Percentiles rank a stretch among this genome's conserved stretches.
phyloP scores from a whole-genome alignment of 2,797 vertebrate genomes.

The Falco rusticolus region DNA sequence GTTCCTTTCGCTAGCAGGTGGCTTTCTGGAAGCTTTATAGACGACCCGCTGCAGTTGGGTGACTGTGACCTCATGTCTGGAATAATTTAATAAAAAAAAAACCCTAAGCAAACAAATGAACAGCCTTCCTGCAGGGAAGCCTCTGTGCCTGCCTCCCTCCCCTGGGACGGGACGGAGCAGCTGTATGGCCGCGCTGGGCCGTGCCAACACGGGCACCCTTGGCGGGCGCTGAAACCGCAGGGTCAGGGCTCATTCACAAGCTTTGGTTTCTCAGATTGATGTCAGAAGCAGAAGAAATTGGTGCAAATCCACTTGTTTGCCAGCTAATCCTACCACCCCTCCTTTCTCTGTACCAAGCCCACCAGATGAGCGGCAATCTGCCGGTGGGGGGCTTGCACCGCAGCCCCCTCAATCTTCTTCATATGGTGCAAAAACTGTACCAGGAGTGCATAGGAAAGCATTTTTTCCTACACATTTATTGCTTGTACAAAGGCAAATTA shows the following conservation, averaged over 20 bases:
- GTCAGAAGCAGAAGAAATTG: background rate
- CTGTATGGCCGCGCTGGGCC: rapidly evolving
- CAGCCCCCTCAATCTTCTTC: background rate
- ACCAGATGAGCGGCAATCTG: background rate
- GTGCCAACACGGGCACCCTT: background rate
- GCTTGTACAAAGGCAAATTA: background rate
- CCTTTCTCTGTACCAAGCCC: background rate
- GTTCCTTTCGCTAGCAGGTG: background rate
- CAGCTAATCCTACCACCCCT: too few relatives aligned
- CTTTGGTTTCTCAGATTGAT: background rate
- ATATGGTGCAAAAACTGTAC: rapidly evolving
- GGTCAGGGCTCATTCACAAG: background rate
- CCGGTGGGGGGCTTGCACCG: background rate
- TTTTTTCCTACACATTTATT: background rate
- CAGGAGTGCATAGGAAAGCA: background rate
- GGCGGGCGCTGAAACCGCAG: background rate
- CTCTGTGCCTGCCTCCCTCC: background rate
- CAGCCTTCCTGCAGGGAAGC: background rate
- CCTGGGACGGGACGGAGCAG: rapidly evolving
- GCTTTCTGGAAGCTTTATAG: background rate
- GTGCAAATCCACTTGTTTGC: background rate
- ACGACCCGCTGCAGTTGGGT: background rate
- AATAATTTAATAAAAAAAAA: background rate
- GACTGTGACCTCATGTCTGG: background rate
- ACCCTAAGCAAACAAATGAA: background rate